Conservation (phyloP, 2,888 invertebrate species). For the Aplocera efformata region DNA sequence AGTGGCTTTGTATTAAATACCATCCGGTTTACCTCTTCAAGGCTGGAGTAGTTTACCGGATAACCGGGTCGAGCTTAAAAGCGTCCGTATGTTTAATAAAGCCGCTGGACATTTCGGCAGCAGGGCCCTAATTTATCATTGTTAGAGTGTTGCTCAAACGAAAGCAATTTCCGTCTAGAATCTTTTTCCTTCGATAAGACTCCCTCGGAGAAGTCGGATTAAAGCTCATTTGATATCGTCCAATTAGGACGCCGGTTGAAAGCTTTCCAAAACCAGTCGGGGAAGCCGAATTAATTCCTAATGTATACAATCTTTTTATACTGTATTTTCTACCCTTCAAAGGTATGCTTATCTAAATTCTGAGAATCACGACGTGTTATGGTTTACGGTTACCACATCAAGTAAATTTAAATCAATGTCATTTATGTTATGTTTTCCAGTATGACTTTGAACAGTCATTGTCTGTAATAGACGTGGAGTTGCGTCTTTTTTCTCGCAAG, state of each 20-base stretch:
- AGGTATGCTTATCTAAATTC: no score
- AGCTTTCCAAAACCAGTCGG: slow-evolving; percentile 25
- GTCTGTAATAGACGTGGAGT: no score
- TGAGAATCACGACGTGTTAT: no score
- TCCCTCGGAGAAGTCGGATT: slow-evolving; percentile 43
- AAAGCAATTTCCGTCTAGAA: slow-evolving; percentile 65
- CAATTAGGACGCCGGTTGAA: slow-evolving; percentile 43
- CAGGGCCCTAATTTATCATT: slow-evolving; percentile 70
- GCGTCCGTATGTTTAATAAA: slow-evolving; percentile 66
- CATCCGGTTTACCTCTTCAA: slow-evolving; percentile 41
- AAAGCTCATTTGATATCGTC: slow-evolving; percentile 49
- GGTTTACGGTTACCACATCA: no score
- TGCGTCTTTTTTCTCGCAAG: no score
- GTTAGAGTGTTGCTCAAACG: slow-evolving; percentile 62
- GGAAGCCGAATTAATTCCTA: slow-evolving; percentile 24
- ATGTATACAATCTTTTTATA: not conserved
- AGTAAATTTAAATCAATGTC: no score
- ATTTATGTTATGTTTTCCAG: no score
- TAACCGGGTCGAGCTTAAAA: slow-evolving; percentile 37
- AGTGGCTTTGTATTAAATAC: slow-evolving; percentile 31
- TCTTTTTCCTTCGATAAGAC: slow-evolving; percentile 51
- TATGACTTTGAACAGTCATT: no score
- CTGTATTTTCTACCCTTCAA: not conserved
- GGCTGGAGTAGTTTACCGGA: slow-evolving; percentile 48
- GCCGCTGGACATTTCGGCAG: slow-evolving; percentile 57